Evolutionary conservation across 53 echinoderm and acorn worm genomes (phyloP).

Genomic region (Apostichopus leukothele): DNA sequence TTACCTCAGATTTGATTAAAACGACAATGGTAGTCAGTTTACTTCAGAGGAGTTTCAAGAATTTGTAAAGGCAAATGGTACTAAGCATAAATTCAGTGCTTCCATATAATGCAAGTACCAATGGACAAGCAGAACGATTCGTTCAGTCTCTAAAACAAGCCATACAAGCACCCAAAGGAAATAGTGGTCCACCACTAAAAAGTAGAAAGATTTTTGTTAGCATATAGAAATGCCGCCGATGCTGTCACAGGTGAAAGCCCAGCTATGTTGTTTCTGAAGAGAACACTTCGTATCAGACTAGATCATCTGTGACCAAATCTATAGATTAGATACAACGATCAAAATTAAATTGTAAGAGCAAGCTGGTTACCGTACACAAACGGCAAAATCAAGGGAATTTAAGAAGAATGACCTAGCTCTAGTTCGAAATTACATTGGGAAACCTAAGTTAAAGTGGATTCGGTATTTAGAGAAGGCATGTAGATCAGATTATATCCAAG

Average conservation of each 20-base stretch:
- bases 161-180: background rate
- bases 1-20: constrained; percentile 47
- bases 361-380: constrained; percentile 4
- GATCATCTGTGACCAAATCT: background rate
- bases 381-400: constrained; percentile 11
- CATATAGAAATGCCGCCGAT: constrained; percentile 39
- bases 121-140: constrained; percentile 37
- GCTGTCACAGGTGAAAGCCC: constrained; percentile 28
- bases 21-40: constrained; percentile 50
- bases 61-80: constrained; percentile 48
- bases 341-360: constrained; percentile 9
- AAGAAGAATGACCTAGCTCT: background rate
- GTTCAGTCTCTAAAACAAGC: constrained; percentile 44
- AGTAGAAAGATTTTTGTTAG: constrained; percentile 26
- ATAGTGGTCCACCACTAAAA: background rate
- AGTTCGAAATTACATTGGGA: constrained; percentile 4
- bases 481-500: background rate
- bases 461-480: background rate
- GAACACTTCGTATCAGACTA: constrained; percentile 16
- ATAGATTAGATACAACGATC: background rate
- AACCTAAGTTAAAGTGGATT: constrained; percentile 1
- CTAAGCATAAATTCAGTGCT: constrained; percentile 27
- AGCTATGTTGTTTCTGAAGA: constrained; percentile 23
- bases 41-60: constrained; percentile 37
- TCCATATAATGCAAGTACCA: constrained; percentile 36